Evolutionary conservation across 2,797 vertebrate genomes (phyloP).

Genomic region (Salmo trutta): DNA sequence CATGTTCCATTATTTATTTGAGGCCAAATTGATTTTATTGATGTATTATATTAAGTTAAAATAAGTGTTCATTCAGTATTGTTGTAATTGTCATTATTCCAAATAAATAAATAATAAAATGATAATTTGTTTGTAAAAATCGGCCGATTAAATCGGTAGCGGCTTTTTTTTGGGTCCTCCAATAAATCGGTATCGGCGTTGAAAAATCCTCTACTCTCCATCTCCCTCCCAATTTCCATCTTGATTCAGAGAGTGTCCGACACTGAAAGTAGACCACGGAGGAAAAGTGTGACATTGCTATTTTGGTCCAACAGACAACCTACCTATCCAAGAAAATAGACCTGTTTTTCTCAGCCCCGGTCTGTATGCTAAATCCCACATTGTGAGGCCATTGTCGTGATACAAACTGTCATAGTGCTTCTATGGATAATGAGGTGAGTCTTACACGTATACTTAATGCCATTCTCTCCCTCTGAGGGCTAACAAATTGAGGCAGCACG

Average conservation of each 20-base stretch:
- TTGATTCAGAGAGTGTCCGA: not conserved
- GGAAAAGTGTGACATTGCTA: constrained; percentile 69
- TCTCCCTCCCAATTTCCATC: not conserved
- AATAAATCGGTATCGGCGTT: no score
- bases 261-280: constrained; percentile 58
- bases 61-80: no score
- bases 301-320: constrained; percentile 61
- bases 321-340: constrained; percentile 52
- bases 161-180: no score
- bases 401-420: not conserved
- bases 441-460: not conserved
- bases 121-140: no score
- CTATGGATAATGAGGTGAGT: not conserved
- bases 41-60: no score
- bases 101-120: no score
- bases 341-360: constrained; percentile 26
- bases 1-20: no score
- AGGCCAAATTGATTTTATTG: no score
- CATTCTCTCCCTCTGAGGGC: not conserved
- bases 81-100: no score
- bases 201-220: not conserved
- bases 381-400: not conserved
- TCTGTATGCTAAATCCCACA: not conserved
- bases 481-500: constrained; percentile 9
- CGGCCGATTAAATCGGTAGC: no score